phyloP scores from a whole-genome alignment of 2,113 vertebrate genomes.

The Acrocephalus kingi region DNA sequence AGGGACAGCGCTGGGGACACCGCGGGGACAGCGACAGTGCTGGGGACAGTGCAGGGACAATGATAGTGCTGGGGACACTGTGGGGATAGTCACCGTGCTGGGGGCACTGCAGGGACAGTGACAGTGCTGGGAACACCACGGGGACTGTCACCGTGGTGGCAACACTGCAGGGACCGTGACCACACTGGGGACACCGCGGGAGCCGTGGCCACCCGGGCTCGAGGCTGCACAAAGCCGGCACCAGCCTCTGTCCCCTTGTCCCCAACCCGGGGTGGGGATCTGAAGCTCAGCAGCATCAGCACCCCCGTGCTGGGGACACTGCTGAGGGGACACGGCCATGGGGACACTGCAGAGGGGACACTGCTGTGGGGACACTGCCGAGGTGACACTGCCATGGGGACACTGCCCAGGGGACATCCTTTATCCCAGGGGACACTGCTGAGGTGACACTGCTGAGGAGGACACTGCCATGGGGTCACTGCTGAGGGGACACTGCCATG shows the following conservation, averaged over 20 bases:
- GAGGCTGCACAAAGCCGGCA: rapidly evolving
- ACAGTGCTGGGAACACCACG: background rate
- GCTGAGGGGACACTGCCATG: background rate
- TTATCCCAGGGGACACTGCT: background rate
- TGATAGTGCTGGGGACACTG: background rate
- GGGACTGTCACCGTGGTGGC: background rate
- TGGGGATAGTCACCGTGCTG: rapidly evolving
- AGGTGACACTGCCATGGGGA: background rate
- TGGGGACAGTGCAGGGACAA: background rate
- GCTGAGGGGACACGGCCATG: background rate
- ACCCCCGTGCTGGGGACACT: background rate
- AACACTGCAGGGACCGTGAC: background rate
- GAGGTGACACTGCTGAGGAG: background rate
- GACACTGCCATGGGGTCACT: background rate
- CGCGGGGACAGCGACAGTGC: rapidly evolving
- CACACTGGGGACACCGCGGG: background rate
- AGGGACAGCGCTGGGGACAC: no score
- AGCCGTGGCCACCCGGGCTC: rapidly evolving
- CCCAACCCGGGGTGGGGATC: background rate
- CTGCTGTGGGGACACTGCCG: no score
- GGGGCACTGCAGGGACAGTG: background rate
- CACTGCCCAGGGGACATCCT: no score
- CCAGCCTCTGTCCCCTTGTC: no score
- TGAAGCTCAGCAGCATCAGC: background rate
- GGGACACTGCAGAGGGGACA: background rate